Base-by-base conservation (phyloP, 2,888 invertebrate genomes). In the Oscheius sp. region DNA sequence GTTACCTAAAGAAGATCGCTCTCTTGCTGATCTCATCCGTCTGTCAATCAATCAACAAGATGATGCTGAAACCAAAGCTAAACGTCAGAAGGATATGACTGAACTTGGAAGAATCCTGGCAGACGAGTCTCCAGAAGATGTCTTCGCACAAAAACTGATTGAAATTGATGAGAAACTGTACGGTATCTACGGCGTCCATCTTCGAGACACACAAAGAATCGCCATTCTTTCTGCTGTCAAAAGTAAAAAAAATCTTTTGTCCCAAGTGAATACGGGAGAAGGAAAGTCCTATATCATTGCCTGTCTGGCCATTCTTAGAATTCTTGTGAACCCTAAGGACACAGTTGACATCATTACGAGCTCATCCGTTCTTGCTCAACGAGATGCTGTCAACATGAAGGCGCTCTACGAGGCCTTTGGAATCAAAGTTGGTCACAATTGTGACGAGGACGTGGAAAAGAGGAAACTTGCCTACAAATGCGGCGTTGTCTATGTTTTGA, bases 401-500 rank as follows among this genome's bases (percentile, higher is more conserved):
- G 20, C 74, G 2, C 51, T 81, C 9, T 74, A 50, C 47, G 50
- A 20, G 0, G 44, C 14, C 2, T 86, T 87, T 64, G 77, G 72
- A 0, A 54, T 87, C 9, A 74, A 68, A 8, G 83, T 83, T 0
- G 77, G 75, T 1, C 82, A 85, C 54, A 87, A 86, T 59, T 80
- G 81, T 57, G 36, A 65, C 54, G 77, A 78, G 36, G 62, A 77
- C 14, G 68, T 72, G 3, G 77, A 79, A 33, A 69, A 74, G 30
- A 71, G 84, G 24, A 80, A 78, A 65, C 49, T 67, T 1, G 76
- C 78, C 0, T 86, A 85, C 64, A 67, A 86, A 85, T 14, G 83
- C 81, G 57, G 30, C n/a, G 75, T 87, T 0, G 81, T 87, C 3
- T 87, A 87, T 72, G 87, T 24, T 87, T 86, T 66, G 86, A 87